These are phyloP conservation scores for Zaprionus camerounensis DNA, from an alignment of 1,140 invertebrate species.

Conservation along the genomic window DNA sequence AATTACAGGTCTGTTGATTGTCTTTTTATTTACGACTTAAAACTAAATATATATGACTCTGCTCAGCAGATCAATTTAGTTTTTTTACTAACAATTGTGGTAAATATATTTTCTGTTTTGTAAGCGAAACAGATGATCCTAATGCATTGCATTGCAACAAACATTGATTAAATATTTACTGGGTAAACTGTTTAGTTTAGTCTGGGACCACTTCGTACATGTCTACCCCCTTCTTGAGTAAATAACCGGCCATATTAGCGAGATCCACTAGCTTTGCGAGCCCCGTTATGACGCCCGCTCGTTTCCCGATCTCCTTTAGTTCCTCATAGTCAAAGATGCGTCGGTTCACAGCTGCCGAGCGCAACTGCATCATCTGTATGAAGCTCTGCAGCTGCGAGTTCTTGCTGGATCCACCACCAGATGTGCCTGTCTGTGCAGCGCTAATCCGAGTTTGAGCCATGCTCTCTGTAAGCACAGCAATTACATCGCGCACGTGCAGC, in stretches of 20 bases:
- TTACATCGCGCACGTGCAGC: slow-evolving; percentile 93
- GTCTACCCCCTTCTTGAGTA: slow-evolving; percentile 93
- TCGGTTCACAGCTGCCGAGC: slow-evolving; percentile 87
- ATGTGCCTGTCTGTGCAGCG: slow-evolving; percentile 1
- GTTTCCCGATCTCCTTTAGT: slow-evolving; percentile 88
- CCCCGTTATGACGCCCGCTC: slow-evolving; percentile 88
- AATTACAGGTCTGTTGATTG: too few relatives aligned
- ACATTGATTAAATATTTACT: slow-evolving; percentile 50
- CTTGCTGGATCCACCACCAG: slow-evolving; percentile 88
- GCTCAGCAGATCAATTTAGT: not conserved
- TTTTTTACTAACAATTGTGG: not conserved
- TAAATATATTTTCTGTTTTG: too few relatives aligned
- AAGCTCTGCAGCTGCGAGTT: slow-evolving; percentile 91
- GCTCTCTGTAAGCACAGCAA: slow-evolving; percentile 93
- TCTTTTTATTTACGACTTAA: not conserved
- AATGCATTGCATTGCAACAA: slow-evolving; percentile 45
- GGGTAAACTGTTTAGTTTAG: slow-evolving; percentile 33
- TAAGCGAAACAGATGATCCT: not conserved
- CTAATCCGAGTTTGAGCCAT: slow-evolving; percentile 88
- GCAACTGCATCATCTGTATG: slow-evolving; percentile 88
- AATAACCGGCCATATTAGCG: slow-evolving; percentile 93
- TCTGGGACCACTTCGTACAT: slow-evolving; percentile 87
- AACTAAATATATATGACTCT: not conserved
- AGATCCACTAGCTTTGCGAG: slow-evolving; percentile 88
- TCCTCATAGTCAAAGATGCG: slow-evolving; percentile 91